Conservation (phyloP, 2,888 invertebrate genomes). For the Xanthorhoe designata region DNA sequence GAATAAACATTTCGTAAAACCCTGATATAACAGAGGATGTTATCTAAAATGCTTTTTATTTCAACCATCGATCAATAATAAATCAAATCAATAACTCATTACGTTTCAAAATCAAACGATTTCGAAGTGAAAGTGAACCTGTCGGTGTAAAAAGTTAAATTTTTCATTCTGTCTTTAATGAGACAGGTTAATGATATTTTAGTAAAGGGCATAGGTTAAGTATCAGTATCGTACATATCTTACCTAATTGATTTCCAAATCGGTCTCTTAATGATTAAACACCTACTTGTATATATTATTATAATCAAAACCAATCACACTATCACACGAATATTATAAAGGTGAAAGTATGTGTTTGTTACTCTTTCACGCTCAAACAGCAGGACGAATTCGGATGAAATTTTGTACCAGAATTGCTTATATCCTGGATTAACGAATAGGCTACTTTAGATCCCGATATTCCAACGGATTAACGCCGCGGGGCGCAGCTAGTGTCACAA, state of each 20-base stretch:
- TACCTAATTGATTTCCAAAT: conserved; percentile 28
- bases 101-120: conserved; percentile 48
- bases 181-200: conserved; percentile 60
- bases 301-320: too few species aligned
- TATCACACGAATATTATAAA: too few species aligned
- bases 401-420: too few species aligned
- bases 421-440: too few species aligned
- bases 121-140: conserved; percentile 63
- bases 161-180: conserved; percentile 65
- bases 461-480: too few species aligned
- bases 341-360: too few species aligned
- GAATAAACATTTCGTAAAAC: neutral
- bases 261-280: conserved; percentile 2
- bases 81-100: conserved; percentile 29
- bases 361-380: too few species aligned
- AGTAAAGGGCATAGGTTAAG: conserved; percentile 46
- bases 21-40: conserved; percentile 22
- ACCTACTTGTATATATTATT: neutral
- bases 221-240: conserved; percentile 27
- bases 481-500: too few species aligned
- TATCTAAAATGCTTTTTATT: conserved; percentile 18
- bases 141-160: conserved; percentile 52
- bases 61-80: conserved; percentile 28
- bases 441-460: too few species aligned
- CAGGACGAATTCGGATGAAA: too few species aligned